Conservation (phyloP, 2,797 vertebrate species). For the Crossoptilon crossoptilon region DNA sequence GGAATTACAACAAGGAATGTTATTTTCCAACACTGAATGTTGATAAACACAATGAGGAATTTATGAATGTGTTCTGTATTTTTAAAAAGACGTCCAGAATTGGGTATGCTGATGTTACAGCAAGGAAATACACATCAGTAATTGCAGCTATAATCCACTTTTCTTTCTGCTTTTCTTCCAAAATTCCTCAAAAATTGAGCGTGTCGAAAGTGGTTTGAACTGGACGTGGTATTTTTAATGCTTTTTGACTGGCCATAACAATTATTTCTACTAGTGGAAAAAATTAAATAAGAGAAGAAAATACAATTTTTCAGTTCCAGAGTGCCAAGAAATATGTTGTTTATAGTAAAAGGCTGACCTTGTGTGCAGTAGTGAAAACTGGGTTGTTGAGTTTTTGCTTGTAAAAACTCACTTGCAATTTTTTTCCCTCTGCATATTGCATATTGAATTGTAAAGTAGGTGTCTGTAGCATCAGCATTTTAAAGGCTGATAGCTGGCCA, state of each 20-base stretch:
- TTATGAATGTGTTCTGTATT: not conserved
- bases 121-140: constrained; percentile 19
- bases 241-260: constrained; percentile 23
- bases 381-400: not conserved
- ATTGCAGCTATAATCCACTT: constrained; percentile 29
- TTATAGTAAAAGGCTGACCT: constrained; percentile 10
- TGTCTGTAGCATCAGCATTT: not conserved
- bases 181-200: constrained; percentile 55
- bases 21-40: not conserved
- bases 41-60: not conserved
- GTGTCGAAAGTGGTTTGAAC: constrained; percentile 30
- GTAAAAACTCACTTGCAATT: not conserved
- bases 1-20: not conserved
- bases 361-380: constrained; percentile 1
- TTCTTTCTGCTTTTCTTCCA: constrained; percentile 44
- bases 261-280: constrained; percentile 55
- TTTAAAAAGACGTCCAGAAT: not conserved
- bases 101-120: not conserved
- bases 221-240: constrained; percentile 47
- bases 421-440: constrained; percentile 4
- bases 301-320: constrained; percentile 21
- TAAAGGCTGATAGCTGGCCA: not conserved
- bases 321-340: constrained; percentile 47
- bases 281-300: constrained; percentile 19
- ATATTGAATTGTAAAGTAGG: not conserved